These are phyloP conservation scores for Geotrypetes seraphini DNA, from an alignment of 2,797 vertebrate species.

Conservation along the genomic window DNA sequence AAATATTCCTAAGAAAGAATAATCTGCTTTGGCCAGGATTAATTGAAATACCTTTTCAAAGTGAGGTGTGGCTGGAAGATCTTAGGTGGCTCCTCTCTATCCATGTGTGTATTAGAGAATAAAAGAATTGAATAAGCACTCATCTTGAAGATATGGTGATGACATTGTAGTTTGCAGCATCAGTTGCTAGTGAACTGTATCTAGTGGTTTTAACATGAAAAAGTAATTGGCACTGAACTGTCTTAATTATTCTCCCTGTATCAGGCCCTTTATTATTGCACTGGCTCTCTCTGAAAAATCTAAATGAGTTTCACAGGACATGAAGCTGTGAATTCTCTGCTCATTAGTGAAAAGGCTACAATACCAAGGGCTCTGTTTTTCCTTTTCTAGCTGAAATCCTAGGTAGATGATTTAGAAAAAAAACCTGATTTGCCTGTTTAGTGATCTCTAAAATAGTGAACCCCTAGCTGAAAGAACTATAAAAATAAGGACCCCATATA, in stretches of 20 bases:
- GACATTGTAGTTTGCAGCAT: constrained; percentile 40
- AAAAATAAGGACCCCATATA: too few species aligned
- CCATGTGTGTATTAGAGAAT: background rate
- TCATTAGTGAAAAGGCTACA: constrained; percentile 27
- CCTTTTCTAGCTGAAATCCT: constrained; percentile 13
- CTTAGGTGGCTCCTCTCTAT: background rate
- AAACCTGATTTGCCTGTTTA: constrained; percentile 3
- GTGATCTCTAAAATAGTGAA: constrained; percentile 13
- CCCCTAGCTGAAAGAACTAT: too few species aligned
- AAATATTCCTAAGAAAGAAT: constrained; percentile 16
- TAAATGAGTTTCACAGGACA: constrained; percentile 37
- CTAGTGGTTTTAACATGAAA: constrained; percentile 35
- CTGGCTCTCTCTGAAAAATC: constrained; percentile 31
- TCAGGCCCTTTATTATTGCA: constrained; percentile 28
- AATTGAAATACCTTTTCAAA: constrained; percentile 2
- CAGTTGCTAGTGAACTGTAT: constrained; percentile 30
- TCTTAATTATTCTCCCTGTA: constrained; percentile 47
- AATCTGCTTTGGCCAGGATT: constrained; percentile 8
- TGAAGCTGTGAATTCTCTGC: constrained; percentile 18
- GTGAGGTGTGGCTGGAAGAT: background rate
- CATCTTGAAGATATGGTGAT: constrained; percentile 21
- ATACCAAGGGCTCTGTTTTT: too few species aligned
- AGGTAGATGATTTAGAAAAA: constrained; percentile 9
- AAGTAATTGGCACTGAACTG: constrained; percentile 36
- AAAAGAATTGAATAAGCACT: constrained; percentile 29